Base-by-base conservation (phyloP, 92 coral and sea anemone species). In the Pocillopora grandis region DNA sequence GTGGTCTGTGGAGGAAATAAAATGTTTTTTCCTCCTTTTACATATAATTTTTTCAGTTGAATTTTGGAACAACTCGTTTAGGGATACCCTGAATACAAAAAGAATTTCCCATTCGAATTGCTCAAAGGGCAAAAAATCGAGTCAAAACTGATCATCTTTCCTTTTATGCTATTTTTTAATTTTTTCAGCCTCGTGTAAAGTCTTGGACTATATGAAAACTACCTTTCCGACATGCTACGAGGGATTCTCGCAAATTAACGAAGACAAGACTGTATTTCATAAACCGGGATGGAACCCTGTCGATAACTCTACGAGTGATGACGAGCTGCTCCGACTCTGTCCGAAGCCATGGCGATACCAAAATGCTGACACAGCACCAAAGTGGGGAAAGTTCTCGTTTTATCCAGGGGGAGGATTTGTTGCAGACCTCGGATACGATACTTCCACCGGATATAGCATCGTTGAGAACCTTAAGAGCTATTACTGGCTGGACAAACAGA, bases 281-380 rank as follows among this genome's bases (percentile, higher is more conserved):
- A 90, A 87, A 1, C 95, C 98, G 18, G 93, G 92, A 9, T 93
- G 98, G 98, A 69, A 74, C 16, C 84, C 81, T 15, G 21, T 67
- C 60, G 67, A 66, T 14, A 84, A 84, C 78, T 66, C 61, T 36
- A n/a, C 81, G 59, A 75, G 78, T 33, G 21, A 35, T 0, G 80
- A 71, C 63, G 90, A 94, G 42, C 68, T 88, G 13, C 80, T 92
- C 59, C 68, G 85, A 73, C 87, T 94, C n/a, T 94, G 98, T 69
- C 98, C 98, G 20, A 89, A 76, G 76, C 95, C 98, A 14, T 94
- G 98, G 98, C 82, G 95, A 48, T 94, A 94, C 73, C 90, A 83
- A 12, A 66, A 90, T 9, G 87, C 79, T 5, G 92, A 71, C 14
- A 84, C 86, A 48, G 76, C 79, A n/a, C 90, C 93, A 15, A 80